These are phyloP conservation scores for Salarias fasciatus DNA, from an alignment of 2,797 vertebrate genomes.

Conservation along the genomic window DNA sequence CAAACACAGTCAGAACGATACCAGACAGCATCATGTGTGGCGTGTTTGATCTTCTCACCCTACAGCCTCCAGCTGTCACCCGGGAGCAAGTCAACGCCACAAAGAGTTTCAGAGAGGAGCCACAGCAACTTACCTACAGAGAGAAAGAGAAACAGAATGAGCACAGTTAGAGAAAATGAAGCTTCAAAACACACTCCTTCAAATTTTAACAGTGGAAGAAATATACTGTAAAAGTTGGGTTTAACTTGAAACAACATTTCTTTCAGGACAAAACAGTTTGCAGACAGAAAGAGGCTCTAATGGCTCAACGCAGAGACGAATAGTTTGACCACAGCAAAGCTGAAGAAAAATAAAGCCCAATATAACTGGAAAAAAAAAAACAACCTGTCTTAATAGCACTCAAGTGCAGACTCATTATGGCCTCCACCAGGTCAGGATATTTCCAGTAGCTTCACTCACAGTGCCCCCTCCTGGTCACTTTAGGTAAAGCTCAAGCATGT, in stretches of 20 bases:
- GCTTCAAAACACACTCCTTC: not conserved
- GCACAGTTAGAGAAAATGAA: constrained; percentile 11
- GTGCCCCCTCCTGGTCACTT: constrained; percentile 61
- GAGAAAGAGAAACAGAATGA: constrained; percentile 1
- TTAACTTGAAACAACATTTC: constrained; percentile 5
- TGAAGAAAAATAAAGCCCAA: not conserved
- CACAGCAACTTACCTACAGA: constrained; percentile 60
- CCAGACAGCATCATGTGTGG: not conserved
- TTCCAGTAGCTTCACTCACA: constrained; percentile 34
- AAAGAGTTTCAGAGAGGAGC: constrained; percentile 10
- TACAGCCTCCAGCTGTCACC: not conserved
- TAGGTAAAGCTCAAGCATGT: not conserved
- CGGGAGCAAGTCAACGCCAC: not conserved
- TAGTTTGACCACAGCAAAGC: constrained; percentile 6
- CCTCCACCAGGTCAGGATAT: not conserved
- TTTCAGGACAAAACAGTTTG: constrained; percentile 5
- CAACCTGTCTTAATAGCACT: not conserved
- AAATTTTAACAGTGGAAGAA: not conserved
- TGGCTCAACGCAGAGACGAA: not conserved
- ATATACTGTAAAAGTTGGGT: not conserved
- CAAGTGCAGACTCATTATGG: constrained; percentile 9
- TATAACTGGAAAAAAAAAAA: not conserved
- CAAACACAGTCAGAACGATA: not conserved
- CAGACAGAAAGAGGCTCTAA: constrained; percentile 15
- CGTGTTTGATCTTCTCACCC: not conserved